Evolutionary conservation across 2,113 vertebrate species (phyloP).

Genomic region (Myiozetetes cayanensis): DNA sequence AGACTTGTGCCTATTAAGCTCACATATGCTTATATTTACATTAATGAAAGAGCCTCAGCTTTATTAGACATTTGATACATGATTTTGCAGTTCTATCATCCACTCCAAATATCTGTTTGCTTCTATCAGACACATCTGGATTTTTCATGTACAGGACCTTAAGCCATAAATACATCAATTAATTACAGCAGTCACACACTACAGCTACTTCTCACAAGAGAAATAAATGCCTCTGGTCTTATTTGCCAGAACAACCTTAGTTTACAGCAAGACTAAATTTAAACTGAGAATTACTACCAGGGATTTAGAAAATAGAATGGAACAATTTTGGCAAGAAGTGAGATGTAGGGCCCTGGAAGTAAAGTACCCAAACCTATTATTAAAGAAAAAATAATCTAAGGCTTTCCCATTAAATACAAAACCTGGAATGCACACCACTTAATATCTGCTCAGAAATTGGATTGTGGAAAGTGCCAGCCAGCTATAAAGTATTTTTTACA

Average conservation of each 20-base stretch:
- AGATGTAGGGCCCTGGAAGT: conserved; percentile 1
- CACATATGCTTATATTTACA: neutral
- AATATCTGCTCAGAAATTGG: neutral
- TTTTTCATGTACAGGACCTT: neutral
- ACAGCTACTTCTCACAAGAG: conserved; percentile 32
- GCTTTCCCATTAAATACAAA: conserved; percentile 9
- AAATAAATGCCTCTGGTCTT: neutral
- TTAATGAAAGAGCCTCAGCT: neutral
- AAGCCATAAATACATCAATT: conserved; percentile 28
- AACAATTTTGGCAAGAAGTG: neutral
- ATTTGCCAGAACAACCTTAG: conserved; percentile 16
- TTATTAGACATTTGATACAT: neutral
- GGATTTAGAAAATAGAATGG: conserved; percentile 32
- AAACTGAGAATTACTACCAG: conserved; percentile 38
- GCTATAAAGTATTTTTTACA: neutral
- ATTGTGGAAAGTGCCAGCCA: neutral
- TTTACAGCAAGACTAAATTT: conserved; percentile 38
- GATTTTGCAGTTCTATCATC: neutral
- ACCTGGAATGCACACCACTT: neutral
- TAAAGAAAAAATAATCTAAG: neutral
- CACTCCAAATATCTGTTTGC: neutral
- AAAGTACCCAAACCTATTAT: conserved; percentile 1
- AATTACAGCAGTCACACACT: conserved; percentile 24
- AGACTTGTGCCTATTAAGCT: neutral
- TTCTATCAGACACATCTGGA: neutral